Base-by-base conservation (phyloP, 2,113 vertebrate species). In the Lynx canadensis region DNA sequence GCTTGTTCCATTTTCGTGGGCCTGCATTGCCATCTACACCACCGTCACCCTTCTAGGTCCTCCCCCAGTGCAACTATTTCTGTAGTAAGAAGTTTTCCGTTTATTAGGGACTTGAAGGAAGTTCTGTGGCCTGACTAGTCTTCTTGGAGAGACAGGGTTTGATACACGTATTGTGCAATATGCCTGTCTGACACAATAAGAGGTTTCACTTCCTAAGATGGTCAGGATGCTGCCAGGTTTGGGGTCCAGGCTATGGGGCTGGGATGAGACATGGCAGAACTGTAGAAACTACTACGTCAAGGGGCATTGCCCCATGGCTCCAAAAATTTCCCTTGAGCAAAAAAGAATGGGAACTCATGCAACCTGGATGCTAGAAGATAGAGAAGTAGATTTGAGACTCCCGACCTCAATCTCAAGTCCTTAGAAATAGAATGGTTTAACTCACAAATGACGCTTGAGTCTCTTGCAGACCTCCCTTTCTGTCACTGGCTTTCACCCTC, bases 141-240 rank as follows among this genome's bases (percentile, higher is more conserved):
- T 63, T 52, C 41, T 66, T 78, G 68, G 33, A 90, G 33, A 86
- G 41, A 57, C 5, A 48, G 23, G 14, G 31, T 38, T 94, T 93
- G 55, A 86, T 74, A 41, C 45, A 8, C 2, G 21, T 9, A 19
- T 98, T 97, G 50, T 69, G 91, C 55, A 98, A 98, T 6, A 6
- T 78, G 71, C 55, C 68, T 60, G 68, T 36, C 69, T 91, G 55
- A 80, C 80, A 90, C 25, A n/a, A 38, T n/a, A 90, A 88, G 79
- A 63, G 11, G 68, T 97, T 97, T 98, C 88, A 96, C 95, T 97
- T 98, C 97, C 94, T 83, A 11, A 96, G 73, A 96, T 14, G n/a
- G 31, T 52, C n/a, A 80, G 74, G 71, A 66, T 82, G 52, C 71
- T 38, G 36, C 57, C 87, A 91, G 48, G 5, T 41, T 91, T 78